Percentiles rank a stretch among this genome's conserved stretches.
Conservation (phyloP, 1,140 invertebrate species). For the Prorops nasuta region DNA sequence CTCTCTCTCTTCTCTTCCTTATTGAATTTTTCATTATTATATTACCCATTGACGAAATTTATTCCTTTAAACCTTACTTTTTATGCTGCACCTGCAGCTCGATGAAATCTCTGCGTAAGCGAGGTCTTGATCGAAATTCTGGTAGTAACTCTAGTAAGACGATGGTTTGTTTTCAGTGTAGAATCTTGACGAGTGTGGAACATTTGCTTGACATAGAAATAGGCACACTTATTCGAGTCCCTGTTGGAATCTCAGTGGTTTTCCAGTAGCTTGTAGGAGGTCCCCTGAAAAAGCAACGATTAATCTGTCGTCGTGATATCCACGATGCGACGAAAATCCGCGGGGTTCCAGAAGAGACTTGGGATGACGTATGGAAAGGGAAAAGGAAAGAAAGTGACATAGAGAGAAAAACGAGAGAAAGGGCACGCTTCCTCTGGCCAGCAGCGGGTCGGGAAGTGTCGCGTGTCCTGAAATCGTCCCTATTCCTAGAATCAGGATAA, state of each 20-base stretch:
- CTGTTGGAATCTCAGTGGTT: not conserved
- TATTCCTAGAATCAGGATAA: slow-evolving; percentile 12
- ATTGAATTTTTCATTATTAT: too few relatives aligned
- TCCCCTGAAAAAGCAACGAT: slow-evolving; percentile 23
- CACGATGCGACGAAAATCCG: not conserved
- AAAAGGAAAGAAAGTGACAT: not conserved
- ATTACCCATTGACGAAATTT: too few relatives aligned
- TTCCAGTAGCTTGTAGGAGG: not conserved
- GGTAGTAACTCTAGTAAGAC: not conserved
- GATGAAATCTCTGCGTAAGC: not conserved
- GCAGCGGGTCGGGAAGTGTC: slow-evolving; percentile 18
- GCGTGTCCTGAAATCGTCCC: slow-evolving; percentile 15
- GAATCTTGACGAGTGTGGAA: too few relatives aligned
- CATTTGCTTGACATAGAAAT: too few relatives aligned
- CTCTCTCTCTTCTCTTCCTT: too few relatives aligned
- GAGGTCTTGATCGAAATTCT: not conserved
- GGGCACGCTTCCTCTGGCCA: slow-evolving; percentile 23
- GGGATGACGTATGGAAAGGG: not conserved
- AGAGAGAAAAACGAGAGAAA: not conserved
- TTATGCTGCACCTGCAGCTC: too few relatives aligned
- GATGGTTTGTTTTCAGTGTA: not conserved
- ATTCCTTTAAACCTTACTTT: too few relatives aligned
- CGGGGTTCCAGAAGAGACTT: slow-evolving; percentile 2
- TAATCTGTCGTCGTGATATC: slow-evolving; percentile 25
- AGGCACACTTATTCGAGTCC: too few relatives aligned